Conservation (phyloP, 2,888 invertebrate species). For the Philereme transversata region DNA sequence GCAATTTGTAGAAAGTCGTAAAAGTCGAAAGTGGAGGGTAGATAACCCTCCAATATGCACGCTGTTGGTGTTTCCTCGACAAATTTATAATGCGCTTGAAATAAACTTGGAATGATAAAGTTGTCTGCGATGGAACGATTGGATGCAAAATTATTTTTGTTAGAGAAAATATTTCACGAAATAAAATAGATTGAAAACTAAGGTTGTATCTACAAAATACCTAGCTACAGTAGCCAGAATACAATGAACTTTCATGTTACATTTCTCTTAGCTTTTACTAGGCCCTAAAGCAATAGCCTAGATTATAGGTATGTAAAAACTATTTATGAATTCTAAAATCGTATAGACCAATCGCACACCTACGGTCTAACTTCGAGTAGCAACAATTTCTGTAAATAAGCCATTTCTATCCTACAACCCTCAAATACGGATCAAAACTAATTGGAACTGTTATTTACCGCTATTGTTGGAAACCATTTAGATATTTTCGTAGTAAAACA, state of each 20-base stretch:
- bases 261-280: too few relatives aligned
- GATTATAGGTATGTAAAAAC: too few relatives aligned
- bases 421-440: slow-evolving; percentile 25
- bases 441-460: slow-evolving; percentile 27
- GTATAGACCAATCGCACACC: too few relatives aligned
- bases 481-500: slow-evolving; percentile 52
- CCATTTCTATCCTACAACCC: slow-evolving; percentile 1
- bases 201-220: too few relatives aligned
- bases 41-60: slow-evolving; percentile 33
- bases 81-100: slow-evolving; percentile 19
- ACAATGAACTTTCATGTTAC: too few relatives aligned
- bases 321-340: too few relatives aligned
- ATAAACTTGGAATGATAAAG: slow-evolving; percentile 21
- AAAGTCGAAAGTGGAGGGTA: slow-evolving; percentile 46
- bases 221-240: too few relatives aligned
- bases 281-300: too few relatives aligned
- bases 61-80: slow-evolving; percentile 17
- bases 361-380: too few relatives aligned
- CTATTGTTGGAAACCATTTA: slow-evolving; percentile 31
- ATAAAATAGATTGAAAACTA: too few relatives aligned
- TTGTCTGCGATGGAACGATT: slow-evolving; percentile 14
- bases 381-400: too few relatives aligned
- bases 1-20: slow-evolving; percentile 51
- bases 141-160: not conserved
- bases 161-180: too few relatives aligned